Evolutionary conservation across 2,888 invertebrate genomes (phyloP), one percentile per base, ranked within the genome.

Genomic region (Dascillus cervinus): DNA sequence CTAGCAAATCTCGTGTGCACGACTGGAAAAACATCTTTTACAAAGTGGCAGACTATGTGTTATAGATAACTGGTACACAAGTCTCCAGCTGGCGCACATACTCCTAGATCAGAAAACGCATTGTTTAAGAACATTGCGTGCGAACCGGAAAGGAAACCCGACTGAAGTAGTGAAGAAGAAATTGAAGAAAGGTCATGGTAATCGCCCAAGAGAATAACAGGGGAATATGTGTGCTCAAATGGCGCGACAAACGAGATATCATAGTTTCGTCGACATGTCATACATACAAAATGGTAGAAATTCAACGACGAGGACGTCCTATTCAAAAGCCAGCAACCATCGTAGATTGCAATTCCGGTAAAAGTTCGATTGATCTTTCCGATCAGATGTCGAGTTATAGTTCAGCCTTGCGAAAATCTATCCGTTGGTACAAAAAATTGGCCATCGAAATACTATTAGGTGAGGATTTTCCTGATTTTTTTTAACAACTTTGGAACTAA

Each of bases 61-160:
- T 15, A 55, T 53, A 8, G 55, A 57, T 37, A 57, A 56, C 32
- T 55, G 48, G 46, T 55, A 55, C 32, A 56, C 56, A 19, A 56
- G 52, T 40, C 32, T 58, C 9, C 41, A 50, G 4, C 38, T 60
- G 26, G 58, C 53, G 13, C 31, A 50, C 20, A 20, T 49, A 24
- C 41, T 60, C 28, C 33, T 59, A 26, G 21, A 49, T 6, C 42
- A 53, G 27, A 44, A 55, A 22, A 57, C 55, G 4, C 52, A 59
- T 46, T 37, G 57, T 13, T 39, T 55, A 30, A 56, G 57, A 9
- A 60, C 56, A 22, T 26, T 59, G 19, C 39, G 22, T 22, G 12
- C 2, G 3, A 29, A 29, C 13, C 24, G 34, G 6, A 34, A 24
- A 17, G 55, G 62, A 8, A 36, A 50, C 29, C 39, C 32, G 27